These are phyloP conservation scores for Amphiura filiformis DNA, from an alignment of 35 echinoderm and acorn worm genomes.

Conservation along the genomic window DNA sequence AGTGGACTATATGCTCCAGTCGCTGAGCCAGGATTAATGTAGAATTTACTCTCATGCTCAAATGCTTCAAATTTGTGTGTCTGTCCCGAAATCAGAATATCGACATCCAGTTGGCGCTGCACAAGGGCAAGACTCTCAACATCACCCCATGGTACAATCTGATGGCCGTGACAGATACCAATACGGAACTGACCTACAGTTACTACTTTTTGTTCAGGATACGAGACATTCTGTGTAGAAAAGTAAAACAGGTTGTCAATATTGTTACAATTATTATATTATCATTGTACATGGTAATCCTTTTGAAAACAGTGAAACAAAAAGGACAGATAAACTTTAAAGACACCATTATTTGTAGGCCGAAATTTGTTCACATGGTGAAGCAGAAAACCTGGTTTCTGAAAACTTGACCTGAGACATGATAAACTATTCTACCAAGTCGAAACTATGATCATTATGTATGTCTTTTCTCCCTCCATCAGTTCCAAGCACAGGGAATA, in stretches of 20 bases:
- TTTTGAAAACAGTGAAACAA: not conserved
- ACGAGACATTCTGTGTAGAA: slow-evolving; percentile 74
- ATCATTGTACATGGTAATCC: not conserved
- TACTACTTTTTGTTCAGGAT: slow-evolving; percentile 98
- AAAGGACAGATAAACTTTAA: no score
- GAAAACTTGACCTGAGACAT: no score
- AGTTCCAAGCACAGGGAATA: no score
- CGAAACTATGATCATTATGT: no score
- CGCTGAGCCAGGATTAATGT: slow-evolving; percentile 97
- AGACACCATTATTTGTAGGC: no score
- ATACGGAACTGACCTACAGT: slow-evolving; percentile 99
- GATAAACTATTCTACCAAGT: no score
- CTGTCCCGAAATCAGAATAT: slow-evolving; percentile 96
- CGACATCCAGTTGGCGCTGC: slow-evolving; percentile 93
- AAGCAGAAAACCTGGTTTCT: no score
- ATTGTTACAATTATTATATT: no score
- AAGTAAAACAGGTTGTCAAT: no score
- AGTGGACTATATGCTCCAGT: slow-evolving; percentile 90
- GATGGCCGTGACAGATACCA: slow-evolving; percentile 96
- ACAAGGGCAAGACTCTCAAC: slow-evolving; percentile 93
- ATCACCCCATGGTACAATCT: slow-evolving; percentile 96
- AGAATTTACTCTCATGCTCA: slow-evolving; percentile 98
- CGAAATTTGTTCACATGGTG: no score
- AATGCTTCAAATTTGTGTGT: slow-evolving; percentile 99
- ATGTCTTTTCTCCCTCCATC: no score